A percentile compares a stretch with the other conserved stretches of the same genome.
Evolutionary conservation across 2,113 vertebrate genomes (phyloP).

Genomic region (Chloropsis hardwickii): DNA sequence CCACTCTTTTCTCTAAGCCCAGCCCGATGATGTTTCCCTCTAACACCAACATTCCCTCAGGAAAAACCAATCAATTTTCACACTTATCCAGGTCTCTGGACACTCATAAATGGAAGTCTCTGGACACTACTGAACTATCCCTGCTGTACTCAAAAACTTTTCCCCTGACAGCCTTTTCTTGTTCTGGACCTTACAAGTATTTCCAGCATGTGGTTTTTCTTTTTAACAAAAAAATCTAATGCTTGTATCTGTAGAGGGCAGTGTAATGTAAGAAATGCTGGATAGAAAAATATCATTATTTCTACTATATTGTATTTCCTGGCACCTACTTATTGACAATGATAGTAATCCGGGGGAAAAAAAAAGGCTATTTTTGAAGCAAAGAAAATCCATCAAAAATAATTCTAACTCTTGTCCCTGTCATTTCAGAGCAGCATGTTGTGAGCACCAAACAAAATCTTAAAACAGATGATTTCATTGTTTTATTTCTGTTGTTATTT

Average conservation of each 20-base stretch:
- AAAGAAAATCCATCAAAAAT: neutral
- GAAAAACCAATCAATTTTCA: neutral
- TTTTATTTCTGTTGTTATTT: neutral
- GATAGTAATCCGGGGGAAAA: neutral
- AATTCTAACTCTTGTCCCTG: neutral
- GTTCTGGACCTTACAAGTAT: neutral
- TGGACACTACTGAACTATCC: neutral
- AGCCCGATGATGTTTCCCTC: neutral
- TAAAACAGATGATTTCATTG: neutral
- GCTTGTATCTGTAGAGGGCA: constrained; percentile 18
- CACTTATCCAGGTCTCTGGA: neutral
- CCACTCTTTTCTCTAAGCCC: neutral
- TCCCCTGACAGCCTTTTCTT: neutral
- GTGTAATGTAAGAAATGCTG: neutral
- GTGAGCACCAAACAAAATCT: neutral
- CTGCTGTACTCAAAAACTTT: neutral
- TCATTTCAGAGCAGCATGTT: neutral
- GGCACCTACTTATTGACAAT: neutral
- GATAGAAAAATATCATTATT: neutral
- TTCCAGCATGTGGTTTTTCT: neutral
- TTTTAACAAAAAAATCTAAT: neutral
- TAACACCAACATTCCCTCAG: neutral
- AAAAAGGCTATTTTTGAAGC: neutral
- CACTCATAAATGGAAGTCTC: neutral
- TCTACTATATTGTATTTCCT: neutral